Percentiles rank a stretch among this genome's conserved stretches.
phyloP scores from a whole-genome alignment of 2,888 invertebrate species.

The Polietes domitor region DNA sequence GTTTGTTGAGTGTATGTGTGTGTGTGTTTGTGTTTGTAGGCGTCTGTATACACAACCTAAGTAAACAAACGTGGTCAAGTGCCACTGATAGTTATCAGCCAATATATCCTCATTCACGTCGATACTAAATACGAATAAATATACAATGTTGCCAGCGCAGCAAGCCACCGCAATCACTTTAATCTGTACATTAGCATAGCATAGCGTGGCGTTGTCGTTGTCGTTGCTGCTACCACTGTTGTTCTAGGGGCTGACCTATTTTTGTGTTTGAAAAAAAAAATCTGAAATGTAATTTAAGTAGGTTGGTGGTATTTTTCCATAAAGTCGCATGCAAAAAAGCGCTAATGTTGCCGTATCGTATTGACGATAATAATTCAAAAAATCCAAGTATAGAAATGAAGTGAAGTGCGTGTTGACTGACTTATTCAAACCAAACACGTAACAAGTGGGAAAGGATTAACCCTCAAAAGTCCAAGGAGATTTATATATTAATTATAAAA shows the following conservation, averaged over 20 bases:
- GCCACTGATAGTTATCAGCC: slow-evolving; percentile 36
- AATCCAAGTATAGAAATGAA: too few species aligned
- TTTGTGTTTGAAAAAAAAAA: neutral
- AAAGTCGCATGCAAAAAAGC: neutral
- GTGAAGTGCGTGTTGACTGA: too few species aligned
- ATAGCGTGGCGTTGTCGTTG: neutral
- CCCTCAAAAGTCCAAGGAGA: too few species aligned
- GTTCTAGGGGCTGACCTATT: slow-evolving; percentile 6
- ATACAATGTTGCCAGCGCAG: neutral
- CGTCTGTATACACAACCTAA: neutral
- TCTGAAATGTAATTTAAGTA: neutral
- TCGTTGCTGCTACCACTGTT: too few species aligned
- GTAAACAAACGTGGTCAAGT: slow-evolving; percentile 49
- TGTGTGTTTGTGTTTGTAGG: neutral
- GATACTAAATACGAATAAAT: neutral
- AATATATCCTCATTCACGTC: neutral
- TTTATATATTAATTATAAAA: too few species aligned
- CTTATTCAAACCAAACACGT: too few species aligned
- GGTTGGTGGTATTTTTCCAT: neutral
- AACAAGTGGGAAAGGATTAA: too few species aligned
- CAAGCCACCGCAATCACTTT: slow-evolving; percentile 4
- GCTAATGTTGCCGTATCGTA: too few species aligned
- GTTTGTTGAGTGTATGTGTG: neutral
- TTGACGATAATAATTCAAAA: too few species aligned
- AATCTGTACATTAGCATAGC: neutral